Percentiles rank a stretch among this genome's conserved stretches.
These are phyloP conservation scores for Drosophila orena DNA, from an alignment of 1,140 invertebrate species.

Conservation along the genomic window DNA sequence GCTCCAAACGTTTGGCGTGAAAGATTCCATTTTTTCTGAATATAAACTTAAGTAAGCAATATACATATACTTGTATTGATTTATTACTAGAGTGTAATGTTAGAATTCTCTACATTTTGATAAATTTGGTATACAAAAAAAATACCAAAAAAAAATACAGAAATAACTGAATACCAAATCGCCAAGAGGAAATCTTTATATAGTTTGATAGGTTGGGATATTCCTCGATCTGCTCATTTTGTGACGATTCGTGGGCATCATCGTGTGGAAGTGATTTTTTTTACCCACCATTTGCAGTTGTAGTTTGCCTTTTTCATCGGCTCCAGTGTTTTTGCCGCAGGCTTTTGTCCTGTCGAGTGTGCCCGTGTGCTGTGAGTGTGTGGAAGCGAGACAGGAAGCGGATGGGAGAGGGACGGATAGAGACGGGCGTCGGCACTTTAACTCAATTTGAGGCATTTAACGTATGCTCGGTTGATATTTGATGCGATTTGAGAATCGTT, in stretches of 20 bases:
- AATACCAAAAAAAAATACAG: no score
- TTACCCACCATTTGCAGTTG: conserved; percentile 27
- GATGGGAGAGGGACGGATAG: conserved; percentile 7
- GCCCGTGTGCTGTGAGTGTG: background rate
- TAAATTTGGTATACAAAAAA: no score
- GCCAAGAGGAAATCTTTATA: no score
- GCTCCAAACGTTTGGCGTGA: background rate
- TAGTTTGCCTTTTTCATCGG: conserved; percentile 30
- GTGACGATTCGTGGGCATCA: conserved; percentile 3
- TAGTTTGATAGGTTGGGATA: background rate
- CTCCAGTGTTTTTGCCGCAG: conserved; percentile 43
- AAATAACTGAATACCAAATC: no score
- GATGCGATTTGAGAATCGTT: conserved; percentile 77
- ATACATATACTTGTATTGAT: no score
- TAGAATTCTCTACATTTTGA: no score
- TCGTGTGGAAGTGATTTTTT: conserved; percentile 37
- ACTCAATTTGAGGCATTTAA: conserved; percentile 85
- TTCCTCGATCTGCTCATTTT: background rate
- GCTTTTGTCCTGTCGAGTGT: conserved; percentile 56
- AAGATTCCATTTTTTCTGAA: no score
- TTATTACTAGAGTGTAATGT: no score
- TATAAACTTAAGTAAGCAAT: no score
- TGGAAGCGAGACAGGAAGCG: background rate
- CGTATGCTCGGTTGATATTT: conserved; percentile 84
- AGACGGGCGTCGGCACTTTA: conserved; percentile 75